Percentiles rank a stretch among this genome's conserved stretches.
These are phyloP conservation scores for Agapostemon virescens DNA, from an alignment of 2,888 invertebrate species.

Conservation along the genomic window DNA sequence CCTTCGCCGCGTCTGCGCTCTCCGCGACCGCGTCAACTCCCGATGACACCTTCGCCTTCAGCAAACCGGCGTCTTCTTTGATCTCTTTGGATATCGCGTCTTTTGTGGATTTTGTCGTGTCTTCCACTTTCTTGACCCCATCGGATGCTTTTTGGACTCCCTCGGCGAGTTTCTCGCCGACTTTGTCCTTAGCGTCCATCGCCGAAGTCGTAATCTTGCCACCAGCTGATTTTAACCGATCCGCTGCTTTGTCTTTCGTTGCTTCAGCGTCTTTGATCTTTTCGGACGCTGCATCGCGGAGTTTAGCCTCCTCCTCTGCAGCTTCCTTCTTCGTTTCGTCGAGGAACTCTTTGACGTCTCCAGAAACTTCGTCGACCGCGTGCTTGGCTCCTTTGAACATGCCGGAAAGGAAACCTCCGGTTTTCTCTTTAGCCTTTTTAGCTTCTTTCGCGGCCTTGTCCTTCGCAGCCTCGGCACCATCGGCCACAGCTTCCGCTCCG, in stretches of 20 bases:
- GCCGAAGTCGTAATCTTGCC: constrained; percentile 41
- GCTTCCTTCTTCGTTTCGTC: constrained; percentile 69
- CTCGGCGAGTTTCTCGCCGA: constrained; percentile 41
- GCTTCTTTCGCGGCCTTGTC: constrained; percentile 54
- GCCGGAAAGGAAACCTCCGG: constrained; percentile 63
- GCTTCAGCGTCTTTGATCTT: constrained; percentile 61
- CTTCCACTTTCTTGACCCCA: constrained; percentile 59
- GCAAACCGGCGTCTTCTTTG: constrained; percentile 69
- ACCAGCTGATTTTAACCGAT: constrained; percentile 47
- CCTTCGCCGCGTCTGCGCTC: constrained; percentile 81
- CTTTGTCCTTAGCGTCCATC: constrained; percentile 53
- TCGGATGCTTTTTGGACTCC: constrained; percentile 74
- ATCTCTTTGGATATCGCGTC: constrained; percentile 75
- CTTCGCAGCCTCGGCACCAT: constrained; percentile 49
- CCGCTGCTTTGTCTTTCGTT: constrained; percentile 21
- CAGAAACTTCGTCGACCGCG: constrained; percentile 59
- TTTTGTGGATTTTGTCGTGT: constrained; percentile 29
- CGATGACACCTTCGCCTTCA: constrained; percentile 52
- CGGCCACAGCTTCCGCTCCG: constrained; percentile 52
- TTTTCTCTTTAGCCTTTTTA: constrained; percentile 65
- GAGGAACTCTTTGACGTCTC: constrained; percentile 67
- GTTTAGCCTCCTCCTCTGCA: constrained; percentile 61
- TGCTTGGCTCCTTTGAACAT: constrained; percentile 67
- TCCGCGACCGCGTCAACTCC: constrained; percentile 76
- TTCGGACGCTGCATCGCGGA: constrained; percentile 75